Base-by-base conservation (phyloP, 2,888 invertebrate species). In the Heteropelma amictum region DNA sequence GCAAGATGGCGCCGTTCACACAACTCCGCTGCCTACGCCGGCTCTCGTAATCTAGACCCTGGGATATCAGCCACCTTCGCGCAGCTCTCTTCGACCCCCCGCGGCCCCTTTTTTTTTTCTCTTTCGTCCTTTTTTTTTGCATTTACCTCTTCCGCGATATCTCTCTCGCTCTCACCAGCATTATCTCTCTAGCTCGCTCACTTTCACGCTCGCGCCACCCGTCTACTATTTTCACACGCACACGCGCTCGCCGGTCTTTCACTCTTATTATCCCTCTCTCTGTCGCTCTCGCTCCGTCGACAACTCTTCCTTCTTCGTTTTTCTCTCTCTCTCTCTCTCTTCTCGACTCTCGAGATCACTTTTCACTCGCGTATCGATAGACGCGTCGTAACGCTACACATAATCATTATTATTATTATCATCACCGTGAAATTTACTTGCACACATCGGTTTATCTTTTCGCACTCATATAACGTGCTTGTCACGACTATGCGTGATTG, bases 1-100 rank as follows among this genome's bases (percentile, higher is more conserved):
- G 92, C 93, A 93, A 93, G 93, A 93, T 93, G 93, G 93, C 93
- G 93, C 80, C 80, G 73, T 77, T 73, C 72, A 73, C n/a, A n/a
- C 74, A 60, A 71, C 77, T 78, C 77, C 75, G 38, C 33, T 74
- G 68, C 67, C 72, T 77, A 74, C 54, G 76, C 77, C 77, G 78
- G 76, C 72, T 74, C 71, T 71, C 70, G 47, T 68, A 65, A 76
- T 75, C 77, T 71, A 73, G 42, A 65, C 56, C 70, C 58, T 53
- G 30, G 40, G 45, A 26, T 61, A 63, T 74, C 49, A 28, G 38
- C 49, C 58, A 49, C 49, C 61, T 65, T 67, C 58, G 60, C 47
- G 58, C 40, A 42, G 26, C 35, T 63, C 61, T 61, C 70, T 51
- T 74, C 35, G 26, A 10, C n/a, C n/a, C n/a, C n/a, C n/a, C n/a